Evolutionary conservation across 1,140 invertebrate genomes (phyloP).

Genomic region (Papilio glaucus): DNA sequence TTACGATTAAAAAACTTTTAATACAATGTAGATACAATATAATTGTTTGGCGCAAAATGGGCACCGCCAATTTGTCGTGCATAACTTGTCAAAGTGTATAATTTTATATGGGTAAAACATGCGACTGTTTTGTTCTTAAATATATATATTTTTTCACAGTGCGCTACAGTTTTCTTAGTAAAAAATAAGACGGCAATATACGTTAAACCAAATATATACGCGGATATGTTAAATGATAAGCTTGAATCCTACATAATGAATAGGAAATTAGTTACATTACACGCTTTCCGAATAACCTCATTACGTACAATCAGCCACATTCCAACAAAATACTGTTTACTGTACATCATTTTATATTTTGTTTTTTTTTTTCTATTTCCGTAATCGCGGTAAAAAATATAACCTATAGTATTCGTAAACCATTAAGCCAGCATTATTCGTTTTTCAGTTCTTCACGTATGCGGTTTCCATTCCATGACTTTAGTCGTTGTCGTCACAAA

Average conservation of each 20-base stretch:
- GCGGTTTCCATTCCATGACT: too few species aligned
- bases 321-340: constrained; percentile 26
- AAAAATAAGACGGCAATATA: background rate
- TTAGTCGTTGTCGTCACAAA: too few species aligned
- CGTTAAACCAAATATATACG: background rate
- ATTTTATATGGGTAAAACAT: too few species aligned
- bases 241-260: constrained; percentile 28
- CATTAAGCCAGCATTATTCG: background rate
- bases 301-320: constrained; percentile 32
- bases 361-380: background rate
- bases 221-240: constrained; percentile 33
- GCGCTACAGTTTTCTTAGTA: background rate
- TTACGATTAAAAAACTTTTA: too few species aligned
- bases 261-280: constrained; percentile 38
- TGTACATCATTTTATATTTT: constrained; percentile 25
- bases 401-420: background rate
- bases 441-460: background rate
- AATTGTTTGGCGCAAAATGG: too few species aligned
- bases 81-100: too few species aligned
- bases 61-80: too few species aligned
- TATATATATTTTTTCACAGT: too few species aligned
- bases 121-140: too few species aligned
- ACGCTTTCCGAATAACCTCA: constrained; percentile 32
- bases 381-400: constrained; percentile 12
- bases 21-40: too few species aligned